A percentile compares a stretch with the other conserved stretches of the same genome.
phyloP scores from a whole-genome alignment of 2,797 vertebrate species.

The Columba guinea region DNA sequence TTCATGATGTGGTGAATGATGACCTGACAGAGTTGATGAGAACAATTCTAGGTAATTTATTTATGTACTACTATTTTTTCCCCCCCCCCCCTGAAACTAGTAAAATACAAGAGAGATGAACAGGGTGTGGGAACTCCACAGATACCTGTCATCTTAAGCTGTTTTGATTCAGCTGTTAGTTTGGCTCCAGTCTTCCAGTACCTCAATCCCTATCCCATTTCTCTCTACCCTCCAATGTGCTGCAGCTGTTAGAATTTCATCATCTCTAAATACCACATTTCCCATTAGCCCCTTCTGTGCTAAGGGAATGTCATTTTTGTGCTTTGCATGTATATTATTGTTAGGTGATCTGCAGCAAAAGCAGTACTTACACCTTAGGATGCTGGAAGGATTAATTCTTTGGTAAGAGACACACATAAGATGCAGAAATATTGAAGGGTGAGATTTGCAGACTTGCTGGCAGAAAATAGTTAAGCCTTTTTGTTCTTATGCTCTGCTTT shows the following conservation, averaged over 20 bases:
- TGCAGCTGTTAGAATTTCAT: constrained; percentile 64
- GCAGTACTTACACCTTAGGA: neutral
- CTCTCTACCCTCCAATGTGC: neutral
- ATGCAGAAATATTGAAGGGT: neutral
- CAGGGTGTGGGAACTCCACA: constrained; percentile 24
- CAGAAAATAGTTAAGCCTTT: neutral
- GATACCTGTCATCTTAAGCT: neutral
- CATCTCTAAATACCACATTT: constrained; percentile 17
- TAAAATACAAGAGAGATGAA: neutral
- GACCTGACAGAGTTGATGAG: neutral
- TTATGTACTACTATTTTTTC: neutral
- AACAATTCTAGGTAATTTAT: neutral
- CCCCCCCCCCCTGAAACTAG: neutral
- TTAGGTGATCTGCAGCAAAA: neutral
- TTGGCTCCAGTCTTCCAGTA: neutral
- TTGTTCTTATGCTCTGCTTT: neutral
- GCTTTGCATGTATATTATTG: neutral
- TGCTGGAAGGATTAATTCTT: neutral
- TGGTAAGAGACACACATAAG: neutral
- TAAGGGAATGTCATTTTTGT: neutral
- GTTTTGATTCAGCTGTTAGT: constrained; percentile 48
- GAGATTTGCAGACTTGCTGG: neutral
- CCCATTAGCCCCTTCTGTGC: neutral
- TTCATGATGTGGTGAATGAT: neutral
- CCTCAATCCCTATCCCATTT: fast-evolving